Evolutionary conservation across 2,113 vertebrate species (phyloP).

Genomic region (Gadus macrocephalus): DNA sequence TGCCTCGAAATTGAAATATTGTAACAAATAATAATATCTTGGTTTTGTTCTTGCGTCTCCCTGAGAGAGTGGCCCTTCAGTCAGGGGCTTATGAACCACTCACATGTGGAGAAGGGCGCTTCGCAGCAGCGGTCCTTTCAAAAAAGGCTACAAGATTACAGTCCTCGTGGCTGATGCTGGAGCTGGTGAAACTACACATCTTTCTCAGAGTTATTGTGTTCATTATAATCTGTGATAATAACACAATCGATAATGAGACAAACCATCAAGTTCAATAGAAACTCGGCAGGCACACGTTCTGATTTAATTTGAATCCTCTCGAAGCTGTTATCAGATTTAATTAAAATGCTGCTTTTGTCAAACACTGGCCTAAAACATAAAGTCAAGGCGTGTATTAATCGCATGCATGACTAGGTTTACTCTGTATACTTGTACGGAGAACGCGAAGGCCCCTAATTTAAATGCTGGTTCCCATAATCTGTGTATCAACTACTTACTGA

Average conservation of each 20-base stretch:
- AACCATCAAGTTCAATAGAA: slow-evolving; percentile 16
- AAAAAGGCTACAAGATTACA: too few species aligned
- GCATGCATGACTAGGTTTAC: slow-evolving; percentile 11
- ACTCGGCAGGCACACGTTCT: not conserved
- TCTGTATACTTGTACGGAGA: slow-evolving; percentile 29
- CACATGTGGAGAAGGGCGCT: too few species aligned
- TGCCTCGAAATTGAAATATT: too few species aligned
- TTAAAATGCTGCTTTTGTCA: not conserved
- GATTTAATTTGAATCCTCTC: slow-evolving; percentile 2
- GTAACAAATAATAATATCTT: too few species aligned
- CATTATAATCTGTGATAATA: slow-evolving; percentile 43
- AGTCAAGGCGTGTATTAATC: too few species aligned
- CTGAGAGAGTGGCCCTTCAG: too few species aligned
- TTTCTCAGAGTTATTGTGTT: slow-evolving; percentile 54
- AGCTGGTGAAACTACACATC: slow-evolving; percentile 28
- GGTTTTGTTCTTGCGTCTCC: too few species aligned
- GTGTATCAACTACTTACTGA: slow-evolving; percentile 51
- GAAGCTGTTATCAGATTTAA: not conserved
- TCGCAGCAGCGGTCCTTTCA: too few species aligned
- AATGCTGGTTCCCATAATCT: slow-evolving; percentile 40
- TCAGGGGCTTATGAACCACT: too few species aligned
- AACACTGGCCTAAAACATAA: not conserved
- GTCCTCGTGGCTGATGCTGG: too few species aligned
- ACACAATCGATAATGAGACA: slow-evolving; percentile 38
- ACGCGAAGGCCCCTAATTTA: slow-evolving; percentile 47